Evolutionary conservation across 2,113 vertebrate genomes (phyloP), one percentile per base, ranked within the genome.

Genomic region (Xenopus borealis): DNA sequence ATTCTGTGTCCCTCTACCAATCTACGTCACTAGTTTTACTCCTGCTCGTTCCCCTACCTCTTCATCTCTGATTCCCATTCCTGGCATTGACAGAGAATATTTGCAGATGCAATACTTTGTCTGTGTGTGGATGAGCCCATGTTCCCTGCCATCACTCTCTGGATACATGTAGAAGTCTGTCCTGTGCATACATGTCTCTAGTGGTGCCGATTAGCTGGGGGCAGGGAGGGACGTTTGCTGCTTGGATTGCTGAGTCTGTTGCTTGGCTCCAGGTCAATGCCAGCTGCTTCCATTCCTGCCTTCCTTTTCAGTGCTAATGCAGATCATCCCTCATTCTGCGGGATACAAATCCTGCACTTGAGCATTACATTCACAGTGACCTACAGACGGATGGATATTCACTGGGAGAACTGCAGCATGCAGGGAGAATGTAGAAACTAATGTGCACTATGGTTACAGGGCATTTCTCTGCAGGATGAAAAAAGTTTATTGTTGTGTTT

Each of bases 181-280:
- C 65, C 19, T 61, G 12, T 27, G 58, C 19, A 12, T 67, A 18
- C 9, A 16, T 19, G 44, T 50, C 23, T 70, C 30, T 62, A 20
- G 47, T 57, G 40, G 59, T 33, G 40, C 66, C 64, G 66, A 75
- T 69, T 62, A 77, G 66, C 67, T 64, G 66, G 74, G 65, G 64
- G 55, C 44, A 61, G 72, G 65, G 63, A 75, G 66, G 47, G 45
- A 70, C 27, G 18, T 12, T 8, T 44, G 46, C 66, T 70, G 59
- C 30, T 44, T 50, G 62, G 23, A 76, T 67, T 63, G 74, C 74
- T 70, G 74, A 69, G 66, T 64, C 59, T 64, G 40, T 73, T 66
- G 72, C 59, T 70, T 58, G 67, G 59, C 66, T 77, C 30, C 52
- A 62, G 74, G 74, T 77, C 67, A 70, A 59, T 70, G 58, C 30